These are phyloP conservation scores for Melipona bicolor DNA, from an alignment of 2,888 invertebrate species.

Conservation along the genomic window DNA sequence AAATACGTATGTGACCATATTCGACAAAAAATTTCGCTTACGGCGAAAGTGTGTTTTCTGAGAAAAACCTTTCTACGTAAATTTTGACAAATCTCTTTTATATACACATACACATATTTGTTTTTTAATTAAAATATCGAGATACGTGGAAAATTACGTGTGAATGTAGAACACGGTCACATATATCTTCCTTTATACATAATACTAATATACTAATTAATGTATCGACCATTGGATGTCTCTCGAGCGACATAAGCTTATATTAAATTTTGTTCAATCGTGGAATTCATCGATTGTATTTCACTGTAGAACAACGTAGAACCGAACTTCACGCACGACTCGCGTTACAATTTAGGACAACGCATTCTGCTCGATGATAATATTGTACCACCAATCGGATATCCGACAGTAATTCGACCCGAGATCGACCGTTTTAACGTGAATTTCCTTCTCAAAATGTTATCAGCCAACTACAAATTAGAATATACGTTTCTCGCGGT, in stretches of 20 bases:
- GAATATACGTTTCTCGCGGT: constrained; percentile 24
- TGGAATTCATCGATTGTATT: not conserved
- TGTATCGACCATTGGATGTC: not conserved
- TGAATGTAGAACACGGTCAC: not conserved
- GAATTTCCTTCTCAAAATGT: constrained; percentile 44
- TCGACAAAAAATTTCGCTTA: not conserved
- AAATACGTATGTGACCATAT: not conserved
- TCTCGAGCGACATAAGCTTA: not conserved
- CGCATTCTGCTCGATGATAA: constrained; percentile 21
- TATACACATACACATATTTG: not conserved
- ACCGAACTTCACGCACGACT: not conserved
- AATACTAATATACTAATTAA: not conserved
- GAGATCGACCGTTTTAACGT: constrained; percentile 11
- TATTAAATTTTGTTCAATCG: not conserved
- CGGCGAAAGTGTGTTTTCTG: not conserved
- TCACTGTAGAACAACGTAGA: not conserved
- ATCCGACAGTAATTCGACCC: constrained; percentile 23
- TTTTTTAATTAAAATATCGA: not conserved
- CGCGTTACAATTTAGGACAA: constrained; percentile 12
- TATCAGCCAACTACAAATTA: constrained; percentile 51
- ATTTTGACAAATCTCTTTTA: not conserved
- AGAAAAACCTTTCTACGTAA: not conserved
- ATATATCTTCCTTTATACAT: not conserved
- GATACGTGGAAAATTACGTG: not conserved
- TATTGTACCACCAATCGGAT: constrained; percentile 9